Percentiles rank a stretch among this genome's conserved stretches.
These are phyloP conservation scores for Stichopus horrens DNA, from an alignment of 53 echinoderm and acorn worm species.

Conservation along the genomic window DNA sequence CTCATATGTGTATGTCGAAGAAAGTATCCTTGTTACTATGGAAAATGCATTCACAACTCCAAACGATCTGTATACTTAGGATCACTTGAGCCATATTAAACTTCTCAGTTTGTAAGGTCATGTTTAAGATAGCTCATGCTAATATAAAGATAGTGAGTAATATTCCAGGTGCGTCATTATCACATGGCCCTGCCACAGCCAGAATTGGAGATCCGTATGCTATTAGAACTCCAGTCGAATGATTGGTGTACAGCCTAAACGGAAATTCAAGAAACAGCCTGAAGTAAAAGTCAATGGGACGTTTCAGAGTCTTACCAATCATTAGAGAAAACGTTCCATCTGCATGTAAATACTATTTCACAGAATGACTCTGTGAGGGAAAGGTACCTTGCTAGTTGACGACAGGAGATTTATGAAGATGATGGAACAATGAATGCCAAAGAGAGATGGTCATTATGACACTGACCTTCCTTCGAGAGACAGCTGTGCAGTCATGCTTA, in stretches of 20 bases:
- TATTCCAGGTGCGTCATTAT: conserved; percentile 49
- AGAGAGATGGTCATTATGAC: conserved; percentile 55
- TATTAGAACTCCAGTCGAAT: conserved; percentile 44
- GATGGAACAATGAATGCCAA: conserved; percentile 58
- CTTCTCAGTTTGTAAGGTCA: conserved; percentile 33
- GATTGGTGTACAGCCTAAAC: conserved; percentile 56
- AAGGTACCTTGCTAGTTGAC: conserved; percentile 39
- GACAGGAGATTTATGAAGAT: conserved; percentile 62
- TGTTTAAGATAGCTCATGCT: conserved; percentile 46
- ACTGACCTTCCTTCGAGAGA: conserved; percentile 56
- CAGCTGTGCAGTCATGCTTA: neutral
- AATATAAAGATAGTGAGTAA: conserved; percentile 54
- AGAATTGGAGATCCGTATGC: conserved; percentile 48
- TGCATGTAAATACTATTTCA: conserved; percentile 40
- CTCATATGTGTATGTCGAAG: conserved; percentile 60
- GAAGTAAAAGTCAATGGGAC: conserved; percentile 43
- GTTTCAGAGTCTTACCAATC: conserved; percentile 30
- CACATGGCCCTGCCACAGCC: conserved; percentile 44
- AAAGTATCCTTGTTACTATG: conserved; percentile 59
- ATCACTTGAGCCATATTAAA: conserved; percentile 46
- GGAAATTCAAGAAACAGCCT: conserved; percentile 44
- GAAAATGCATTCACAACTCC: conserved; percentile 52
- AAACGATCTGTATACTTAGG: conserved; percentile 50
- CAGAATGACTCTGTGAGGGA: conserved; percentile 42
- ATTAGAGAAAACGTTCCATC: conserved; percentile 20